Conservation (phyloP, 2,797 vertebrate species). For the Tachyglossus aculeatus region DNA sequence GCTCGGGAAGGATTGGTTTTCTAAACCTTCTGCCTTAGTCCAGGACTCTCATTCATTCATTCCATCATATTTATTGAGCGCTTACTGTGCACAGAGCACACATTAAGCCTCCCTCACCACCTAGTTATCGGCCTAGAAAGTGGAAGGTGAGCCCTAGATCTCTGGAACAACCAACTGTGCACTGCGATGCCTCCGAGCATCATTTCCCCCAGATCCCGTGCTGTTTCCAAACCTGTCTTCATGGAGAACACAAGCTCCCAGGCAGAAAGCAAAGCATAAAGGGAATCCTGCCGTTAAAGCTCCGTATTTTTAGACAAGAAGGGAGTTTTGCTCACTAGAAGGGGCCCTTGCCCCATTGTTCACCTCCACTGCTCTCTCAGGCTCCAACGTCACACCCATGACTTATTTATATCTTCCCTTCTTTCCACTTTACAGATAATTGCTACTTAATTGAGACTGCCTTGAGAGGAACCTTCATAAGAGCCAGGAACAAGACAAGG, state of each 20-base stretch:
- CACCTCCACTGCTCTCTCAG: conserved; percentile 69
- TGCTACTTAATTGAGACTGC: conserved; percentile 78
- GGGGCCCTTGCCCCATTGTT: conserved; percentile 77
- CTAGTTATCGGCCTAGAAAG: not conserved
- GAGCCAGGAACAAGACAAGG: conserved; percentile 69
- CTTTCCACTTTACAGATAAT: conserved; percentile 76
- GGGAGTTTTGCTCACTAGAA: conserved; percentile 69
- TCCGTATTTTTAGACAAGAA: no score
- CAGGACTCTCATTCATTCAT: no score
- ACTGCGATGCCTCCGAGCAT: not conserved
- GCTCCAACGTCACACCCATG: conserved; percentile 70
- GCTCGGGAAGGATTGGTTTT: no score
- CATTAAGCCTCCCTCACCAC: not conserved
- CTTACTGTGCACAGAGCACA: no score
- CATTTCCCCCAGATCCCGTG: conserved; percentile 34
- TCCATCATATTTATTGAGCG: no score
- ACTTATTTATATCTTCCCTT: conserved; percentile 75
- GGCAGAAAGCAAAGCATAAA: not conserved
- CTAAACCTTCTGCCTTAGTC: no score
- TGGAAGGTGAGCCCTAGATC: conserved; percentile 46
- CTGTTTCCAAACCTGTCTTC: conserved; percentile 36
- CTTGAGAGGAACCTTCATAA: conserved; percentile 69
- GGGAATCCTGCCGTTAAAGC: no score
- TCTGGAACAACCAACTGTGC: no score
- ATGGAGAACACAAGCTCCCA: conserved; percentile 16